A percentile compares a stretch with the other conserved stretches of the same genome.
Evolutionary conservation across 2,113 vertebrate species (phyloP).

Genomic region (Leuciscus idus): DNA sequence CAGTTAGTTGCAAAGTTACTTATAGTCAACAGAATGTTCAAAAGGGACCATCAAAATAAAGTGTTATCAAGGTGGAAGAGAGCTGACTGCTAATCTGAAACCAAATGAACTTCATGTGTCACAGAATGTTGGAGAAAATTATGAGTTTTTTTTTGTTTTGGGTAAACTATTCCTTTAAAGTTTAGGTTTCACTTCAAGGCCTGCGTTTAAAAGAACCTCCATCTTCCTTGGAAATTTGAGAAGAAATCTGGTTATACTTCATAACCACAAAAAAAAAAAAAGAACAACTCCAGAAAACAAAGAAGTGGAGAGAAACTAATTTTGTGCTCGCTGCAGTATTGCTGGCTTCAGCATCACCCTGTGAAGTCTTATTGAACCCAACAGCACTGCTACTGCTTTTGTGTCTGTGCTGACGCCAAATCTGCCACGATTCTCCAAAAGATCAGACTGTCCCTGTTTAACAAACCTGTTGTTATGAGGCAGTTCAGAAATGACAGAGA

Average conservation of each 20-base stretch:
- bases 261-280: neutral
- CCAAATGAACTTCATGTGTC: neutral
- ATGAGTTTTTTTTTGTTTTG: neutral
- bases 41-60: neutral
- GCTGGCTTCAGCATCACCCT: neutral
- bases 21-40: no score
- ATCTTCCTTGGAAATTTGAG: neutral
- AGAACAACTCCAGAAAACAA: neutral
- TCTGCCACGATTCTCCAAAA: neutral
- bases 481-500: no score
- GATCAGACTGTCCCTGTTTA: constrained; percentile 2
- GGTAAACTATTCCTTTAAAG: neutral
- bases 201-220: neutral
- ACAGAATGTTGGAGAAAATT: neutral
- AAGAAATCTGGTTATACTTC: neutral
- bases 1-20: no score
- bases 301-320: constrained; percentile 1
- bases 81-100: neutral
- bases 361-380: neutral
- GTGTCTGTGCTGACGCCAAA: neutral
- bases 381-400: neutral
- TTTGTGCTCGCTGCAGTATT: neutral
- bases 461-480: neutral
- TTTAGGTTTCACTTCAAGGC: neutral
- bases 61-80: neutral